Percentiles rank a stretch among this genome's conserved stretches.
phyloP scores from a whole-genome alignment of 2,888 invertebrate species.

The Thyatira batis region DNA sequence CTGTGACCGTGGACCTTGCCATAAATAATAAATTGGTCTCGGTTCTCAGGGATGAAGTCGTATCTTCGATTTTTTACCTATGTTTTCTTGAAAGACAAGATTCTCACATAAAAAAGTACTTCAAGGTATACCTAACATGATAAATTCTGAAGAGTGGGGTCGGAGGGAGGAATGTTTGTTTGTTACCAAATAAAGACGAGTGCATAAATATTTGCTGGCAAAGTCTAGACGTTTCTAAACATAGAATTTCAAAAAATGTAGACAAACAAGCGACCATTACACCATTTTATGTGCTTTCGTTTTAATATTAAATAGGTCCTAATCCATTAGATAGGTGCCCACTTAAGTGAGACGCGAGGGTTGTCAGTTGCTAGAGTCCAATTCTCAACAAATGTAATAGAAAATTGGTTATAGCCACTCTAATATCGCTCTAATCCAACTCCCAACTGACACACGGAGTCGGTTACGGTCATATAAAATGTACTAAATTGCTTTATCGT shows the following conservation, averaged over 20 bases:
- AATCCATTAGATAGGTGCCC: constrained; percentile 23
- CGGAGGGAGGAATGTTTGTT: too few species aligned
- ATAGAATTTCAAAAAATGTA: neutral
- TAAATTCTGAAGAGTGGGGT: too few species aligned
- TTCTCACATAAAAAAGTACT: neutral
- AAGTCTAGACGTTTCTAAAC: too few species aligned
- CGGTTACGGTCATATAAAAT: neutral
- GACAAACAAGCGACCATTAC: constrained; percentile 8
- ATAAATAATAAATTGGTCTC: neutral
- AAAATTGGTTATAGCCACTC: constrained; percentile 25
- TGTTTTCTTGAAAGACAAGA: neutral
- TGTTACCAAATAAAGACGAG: too few species aligned
- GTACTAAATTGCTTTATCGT: neutral
- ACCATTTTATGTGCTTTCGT: constrained; percentile 16
- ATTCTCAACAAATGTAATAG: constrained; percentile 13
- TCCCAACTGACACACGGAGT: neutral
- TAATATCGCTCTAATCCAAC: constrained; percentile 10
- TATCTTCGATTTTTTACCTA: neutral
- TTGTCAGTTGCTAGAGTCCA: neutral
- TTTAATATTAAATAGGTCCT: constrained; percentile 5
- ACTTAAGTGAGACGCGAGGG: constrained; percentile 6
- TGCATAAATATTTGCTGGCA: too few species aligned
- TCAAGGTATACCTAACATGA: too few species aligned
- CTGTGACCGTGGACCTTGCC: neutral
- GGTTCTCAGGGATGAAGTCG: neutral